Evolutionary conservation across 2,888 invertebrate species (phyloP), one percentile per base, ranked within the genome.

Genomic region (Patella ulyssiponensis): DNA sequence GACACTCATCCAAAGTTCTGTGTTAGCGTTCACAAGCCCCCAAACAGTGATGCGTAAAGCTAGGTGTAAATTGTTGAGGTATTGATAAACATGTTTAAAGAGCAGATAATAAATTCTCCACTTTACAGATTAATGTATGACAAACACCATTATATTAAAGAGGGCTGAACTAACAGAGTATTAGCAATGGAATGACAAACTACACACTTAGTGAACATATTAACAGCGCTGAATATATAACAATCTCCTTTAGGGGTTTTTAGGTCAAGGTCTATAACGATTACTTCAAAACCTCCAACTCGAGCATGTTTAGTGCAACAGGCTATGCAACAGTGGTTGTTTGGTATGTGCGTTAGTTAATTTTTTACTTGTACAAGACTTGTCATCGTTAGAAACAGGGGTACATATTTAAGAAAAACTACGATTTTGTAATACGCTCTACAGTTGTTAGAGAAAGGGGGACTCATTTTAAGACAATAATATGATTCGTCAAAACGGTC

Each of bases 11-110:
- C 17, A 78, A n/a, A 58, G 75, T 78, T 14, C 73, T 23, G 52
- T 81, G 79, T n/a, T 73, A 74, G 1, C 76, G 76, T 56, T 79
- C 77, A 71, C 76, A 78, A 11, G 79, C 79, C 11, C 77, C 79
- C 54, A 81, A 69, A 33, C 81, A 81, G 51, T 80, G 77, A 58
- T 81, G 81, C 33, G 69, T 74, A 15, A 71, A 74, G 51, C 74
- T 74, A 12, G 79, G 79, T 3, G 79, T 79, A 44, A 76, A 64
- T 64, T 64, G 58, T n/a, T 64, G 58, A 64, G 58, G 58, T 56
- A 27, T n/a, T n/a, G n/a, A n/a, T n/a, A n/a, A n/a, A n/a, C n/a
- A n/a, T n/a, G n/a, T n/a, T n/a, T n/a, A n/a, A n/a, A n/a, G n/a
- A n/a, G n/a, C n/a, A n/a, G n/a, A n/a, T n/a, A n/a, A n/a, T 53